Base-by-base conservation (phyloP, 2,797 vertebrate genomes). In the Garrulus glandarius region DNA sequence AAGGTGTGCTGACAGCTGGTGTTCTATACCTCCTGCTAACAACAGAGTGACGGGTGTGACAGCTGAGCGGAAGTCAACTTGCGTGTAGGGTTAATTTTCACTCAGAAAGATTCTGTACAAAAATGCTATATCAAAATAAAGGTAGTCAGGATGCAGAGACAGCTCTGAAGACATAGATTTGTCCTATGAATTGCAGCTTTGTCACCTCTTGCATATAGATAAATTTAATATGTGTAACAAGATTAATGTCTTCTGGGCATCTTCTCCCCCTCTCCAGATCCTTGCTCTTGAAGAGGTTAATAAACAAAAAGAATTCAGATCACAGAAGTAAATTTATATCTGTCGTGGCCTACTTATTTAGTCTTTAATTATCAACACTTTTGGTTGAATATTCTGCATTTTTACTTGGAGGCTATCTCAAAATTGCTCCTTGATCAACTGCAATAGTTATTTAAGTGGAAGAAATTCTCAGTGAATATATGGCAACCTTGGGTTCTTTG, bases 31-130 rank as follows among this genome's bases (percentile, higher is more conserved):
- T 84, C 8, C 32, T 52, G 24, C 6, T 7, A 52, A 7, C 5
- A 55, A 13, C 0, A 56, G 5, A 13, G 13, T 3, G 3, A n/a
- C 30, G 10, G 39, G 8, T 2, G 3, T 80, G 19, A 49, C 26
- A 61, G 26, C 17, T 34, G 16, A 72, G 43, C 19, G 34, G 27
- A 79, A 72, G 13, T 50, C 20, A 84, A 1, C 14, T 44, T 75
- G 10, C 10, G 1, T 39, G 22, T 16, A 63, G 13, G 5, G 19
- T 63, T 63, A 46, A 37, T 55, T 86, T 83, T 55, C 15, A 49
- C 10, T 37, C 5, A 4, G 23, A 86, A 63, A 67, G 13, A 21
- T 50, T 47, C 39, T 78, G 5, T 52, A 77, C 11, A 71, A 77
- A 84, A 92, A 29, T 21, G 2, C 1, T 59, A 0, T 19, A 21